These are phyloP conservation scores for Melanerpes aurifrons DNA, from an alignment of 2,113 vertebrate genomes.

Conservation along the genomic window DNA sequence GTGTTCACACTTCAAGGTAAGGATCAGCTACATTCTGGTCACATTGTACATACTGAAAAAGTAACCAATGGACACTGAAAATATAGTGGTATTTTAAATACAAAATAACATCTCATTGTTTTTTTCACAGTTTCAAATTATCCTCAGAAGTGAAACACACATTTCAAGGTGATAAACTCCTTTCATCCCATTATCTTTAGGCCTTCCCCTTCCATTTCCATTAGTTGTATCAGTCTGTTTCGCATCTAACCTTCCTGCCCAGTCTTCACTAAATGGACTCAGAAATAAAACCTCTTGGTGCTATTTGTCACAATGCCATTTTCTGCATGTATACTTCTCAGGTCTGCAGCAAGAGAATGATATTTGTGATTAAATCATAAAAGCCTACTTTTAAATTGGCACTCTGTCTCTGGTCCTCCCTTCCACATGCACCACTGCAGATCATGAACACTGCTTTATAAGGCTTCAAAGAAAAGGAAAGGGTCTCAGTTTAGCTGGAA, in stretches of 20 bases:
- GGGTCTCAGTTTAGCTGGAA: slow-evolving; percentile 40
- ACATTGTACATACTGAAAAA: not conserved
- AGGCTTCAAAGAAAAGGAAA: slow-evolving; percentile 38
- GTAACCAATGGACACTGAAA: not conserved
- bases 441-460: not conserved
- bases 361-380: not conserved
- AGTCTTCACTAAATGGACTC: not conserved
- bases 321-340: not conserved
- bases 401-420: not conserved
- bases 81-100: not conserved
- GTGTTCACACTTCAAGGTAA: slow-evolving; percentile 36
- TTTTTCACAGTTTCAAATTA: not conserved
- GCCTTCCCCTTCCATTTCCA: not conserved
- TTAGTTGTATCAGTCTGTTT: not conserved
- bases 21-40: not conserved
- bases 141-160: not conserved
- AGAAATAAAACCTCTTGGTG: not conserved
- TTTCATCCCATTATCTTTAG: not conserved
- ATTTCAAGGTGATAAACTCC: slow-evolving; percentile 19
- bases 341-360: not conserved
- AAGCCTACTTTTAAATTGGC: not conserved
- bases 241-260: not conserved
- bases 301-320: not conserved
- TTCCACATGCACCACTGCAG: slow-evolving; percentile 28
- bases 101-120: not conserved